phyloP scores from a whole-genome alignment of 2,888 invertebrate species.

The Patella caerulea region DNA sequence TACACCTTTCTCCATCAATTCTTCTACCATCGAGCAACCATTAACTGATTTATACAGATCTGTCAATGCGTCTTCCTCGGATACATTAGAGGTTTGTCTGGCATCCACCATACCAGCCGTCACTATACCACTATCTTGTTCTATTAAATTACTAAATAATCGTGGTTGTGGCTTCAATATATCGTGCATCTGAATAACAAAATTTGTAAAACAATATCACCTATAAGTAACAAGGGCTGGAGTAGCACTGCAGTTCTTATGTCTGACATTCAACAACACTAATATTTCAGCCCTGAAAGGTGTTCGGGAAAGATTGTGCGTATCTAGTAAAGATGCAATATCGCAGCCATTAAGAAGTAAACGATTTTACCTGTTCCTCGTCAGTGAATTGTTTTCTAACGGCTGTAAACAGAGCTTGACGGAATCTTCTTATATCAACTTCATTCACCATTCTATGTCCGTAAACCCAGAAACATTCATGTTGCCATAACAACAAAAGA shows the following conservation, averaged over 20 bases:
- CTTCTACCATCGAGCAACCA: constrained; percentile 46
- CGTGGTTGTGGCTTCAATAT: constrained; percentile 60
- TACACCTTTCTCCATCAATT: constrained; percentile 63
- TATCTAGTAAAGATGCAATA: too few species aligned
- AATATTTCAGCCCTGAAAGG: too few species aligned
- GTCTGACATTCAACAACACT: too few species aligned
- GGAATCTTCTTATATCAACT: constrained; percentile 67
- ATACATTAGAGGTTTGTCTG: constrained; percentile 54
- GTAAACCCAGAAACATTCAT: constrained; percentile 71
- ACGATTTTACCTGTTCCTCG: constrained; percentile 60
- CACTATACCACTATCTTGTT: constrained; percentile 69
- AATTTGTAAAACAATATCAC: neutral
- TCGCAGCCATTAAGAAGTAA: too few species aligned
- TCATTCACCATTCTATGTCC: constrained; percentile 68
- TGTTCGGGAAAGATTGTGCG: too few species aligned
- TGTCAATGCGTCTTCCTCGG: constrained; percentile 63
- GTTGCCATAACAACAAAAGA: constrained; percentile 70
- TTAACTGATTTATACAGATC: constrained; percentile 62
- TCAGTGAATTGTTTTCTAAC: constrained; percentile 69
- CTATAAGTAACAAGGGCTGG: neutral
- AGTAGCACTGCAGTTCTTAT: too few species aligned
- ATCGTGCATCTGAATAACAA: constrained; percentile 51
- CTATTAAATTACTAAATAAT: constrained; percentile 67
- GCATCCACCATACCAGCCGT: constrained; percentile 67
- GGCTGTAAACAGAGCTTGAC: constrained; percentile 65